Base-by-base conservation (phyloP, 2,113 vertebrate species). In the Archilochus colubris region DNA sequence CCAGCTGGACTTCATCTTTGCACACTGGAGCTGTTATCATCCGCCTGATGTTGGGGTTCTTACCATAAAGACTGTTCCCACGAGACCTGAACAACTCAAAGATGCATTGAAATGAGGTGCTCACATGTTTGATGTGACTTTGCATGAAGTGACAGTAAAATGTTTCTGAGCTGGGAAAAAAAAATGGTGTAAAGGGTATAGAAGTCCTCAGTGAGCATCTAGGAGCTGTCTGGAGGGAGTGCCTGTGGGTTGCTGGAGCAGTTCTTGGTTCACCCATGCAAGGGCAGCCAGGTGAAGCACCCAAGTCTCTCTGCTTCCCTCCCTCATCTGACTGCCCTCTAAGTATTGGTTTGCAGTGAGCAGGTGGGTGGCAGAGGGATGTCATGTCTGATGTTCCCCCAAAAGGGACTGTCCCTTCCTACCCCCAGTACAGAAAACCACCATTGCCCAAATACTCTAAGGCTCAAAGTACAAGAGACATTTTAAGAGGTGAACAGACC, bases 1-100 rank as follows among this genome's bases (percentile, higher is more conserved):
- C 86, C 94, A 95, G 53, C 40, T 95, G 94, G 73, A 70, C 69
- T 83, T 86, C 64, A 55, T 59, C 33, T 55, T 89, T 94, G 86
- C 77, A 64, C 31, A 30, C 58, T 69, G 74, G 50, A 70, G 70
- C 27, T 44, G 14, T 55, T 88, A 24, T 10, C 59, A 62, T 58
- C 69, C 2, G 2, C 53, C 51, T 88, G 13, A 2, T 3, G 2
- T 2, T 44, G 63, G 72, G 69, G 27, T 4, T 80, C 6, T 55
- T 13, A 18, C 43, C 9, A 1, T 31, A 44, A 57, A 16, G 3
- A 63, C 79, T n/a, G 38, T n/a, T 83, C 78, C 33, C 51, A 9
- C 10, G 33, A 79, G 48, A 88, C 57, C 38, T 28, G 23, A 86
- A 21, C 4, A 8, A 30, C 48, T 58, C 50, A 44, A 44, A 70